Evolutionary conservation across 2,888 invertebrate genomes (phyloP), one percentile per base, ranked within the genome.

Genomic region (Hanleya hanleyi): DNA sequence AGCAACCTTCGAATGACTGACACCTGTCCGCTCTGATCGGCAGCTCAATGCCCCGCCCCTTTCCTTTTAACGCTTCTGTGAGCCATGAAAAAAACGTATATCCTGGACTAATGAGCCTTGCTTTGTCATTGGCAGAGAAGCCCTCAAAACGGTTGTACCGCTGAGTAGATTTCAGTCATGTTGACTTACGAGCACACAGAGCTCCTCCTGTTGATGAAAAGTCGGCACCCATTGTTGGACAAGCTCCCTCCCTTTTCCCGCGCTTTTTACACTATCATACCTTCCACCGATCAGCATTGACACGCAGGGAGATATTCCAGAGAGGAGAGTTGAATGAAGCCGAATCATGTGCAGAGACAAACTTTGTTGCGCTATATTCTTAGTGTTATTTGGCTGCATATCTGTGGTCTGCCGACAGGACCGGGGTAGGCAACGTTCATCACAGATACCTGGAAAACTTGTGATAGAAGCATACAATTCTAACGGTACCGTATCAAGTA

Each of bases 251-350:
- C 29, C 22, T 57, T 57, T 57, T 57, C 57, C 57, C 57, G 57
- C 57, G 57, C 57, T 57, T 57, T 57, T 57, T 57, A 57, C 57
- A 57, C 57, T 57, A 57, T 57, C 57, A 29, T 57, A 57, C 57
- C 26, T 22, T 22, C 22, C 12, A 29, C 32, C 15, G 57, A 57
- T 15, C n/a, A n/a, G n/a, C n/a, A n/a, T n/a, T n/a, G n/a, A n/a
- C n/a, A n/a, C n/a, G 29, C 22, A 32, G 26, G 26, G 32, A 32
- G 29, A 57, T 29, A 29, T 57, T 57, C 57, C 29, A 57, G 57
- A 57, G 57, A 57, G 41, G 41, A n/a, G n/a, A n/a, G n/a, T 22
- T 57, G 57, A 57, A 57, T 57, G 57, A 57, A 57, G 18, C 57
- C 57, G 26, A 57, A 57, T 57, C 57, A 57, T 57, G 57, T 18